Conservation (phyloP, 2,888 invertebrate species). For the Nezara viridula region DNA sequence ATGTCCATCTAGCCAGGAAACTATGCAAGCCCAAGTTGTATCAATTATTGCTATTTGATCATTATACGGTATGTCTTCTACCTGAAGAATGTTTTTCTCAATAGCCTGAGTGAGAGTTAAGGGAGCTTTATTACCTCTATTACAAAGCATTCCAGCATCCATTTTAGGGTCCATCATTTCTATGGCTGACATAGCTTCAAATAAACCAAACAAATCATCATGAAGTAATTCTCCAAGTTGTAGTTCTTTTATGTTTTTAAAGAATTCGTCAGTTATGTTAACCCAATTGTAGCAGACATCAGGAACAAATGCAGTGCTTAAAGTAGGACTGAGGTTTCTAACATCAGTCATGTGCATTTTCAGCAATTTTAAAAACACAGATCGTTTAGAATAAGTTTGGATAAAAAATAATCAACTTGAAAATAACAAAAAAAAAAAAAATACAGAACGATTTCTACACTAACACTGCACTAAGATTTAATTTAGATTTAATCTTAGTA, state of each 20-base stretch:
- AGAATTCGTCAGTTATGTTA: constrained; percentile 62
- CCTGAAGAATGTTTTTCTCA: constrained; percentile 82
- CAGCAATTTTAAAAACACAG: background rate
- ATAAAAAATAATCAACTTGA: background rate
- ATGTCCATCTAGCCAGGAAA: constrained; percentile 98
- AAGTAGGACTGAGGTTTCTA: constrained; percentile 43
- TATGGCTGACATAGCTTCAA: constrained; percentile 99
- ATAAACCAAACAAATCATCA: constrained; percentile 91
- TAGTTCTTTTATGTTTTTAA: constrained; percentile 73
- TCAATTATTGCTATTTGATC: constrained; percentile 96
- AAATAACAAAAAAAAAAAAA: background rate
- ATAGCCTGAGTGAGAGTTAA: constrained; percentile 90
- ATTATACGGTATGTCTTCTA: constrained; percentile 80
- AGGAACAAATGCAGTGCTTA: constrained; percentile 43
- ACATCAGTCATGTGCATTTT: constrained; percentile 35
- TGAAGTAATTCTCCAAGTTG: constrained; percentile 92
- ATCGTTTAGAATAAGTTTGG: background rate
- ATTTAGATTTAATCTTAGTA: background rate
- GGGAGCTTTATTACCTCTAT: constrained; percentile 86
- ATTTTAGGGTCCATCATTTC: constrained; percentile 99
- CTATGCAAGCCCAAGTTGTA: constrained; percentile 92
- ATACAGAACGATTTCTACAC: background rate
- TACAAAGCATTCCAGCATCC: constrained; percentile 99
- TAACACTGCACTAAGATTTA: background rate
- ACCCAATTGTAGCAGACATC: constrained; percentile 60